A percentile compares a stretch with the other conserved stretches of the same genome.
These are phyloP conservation scores for Hemistola chrysoprasaria DNA, from an alignment of 2,888 invertebrate species.

Conservation along the genomic window DNA sequence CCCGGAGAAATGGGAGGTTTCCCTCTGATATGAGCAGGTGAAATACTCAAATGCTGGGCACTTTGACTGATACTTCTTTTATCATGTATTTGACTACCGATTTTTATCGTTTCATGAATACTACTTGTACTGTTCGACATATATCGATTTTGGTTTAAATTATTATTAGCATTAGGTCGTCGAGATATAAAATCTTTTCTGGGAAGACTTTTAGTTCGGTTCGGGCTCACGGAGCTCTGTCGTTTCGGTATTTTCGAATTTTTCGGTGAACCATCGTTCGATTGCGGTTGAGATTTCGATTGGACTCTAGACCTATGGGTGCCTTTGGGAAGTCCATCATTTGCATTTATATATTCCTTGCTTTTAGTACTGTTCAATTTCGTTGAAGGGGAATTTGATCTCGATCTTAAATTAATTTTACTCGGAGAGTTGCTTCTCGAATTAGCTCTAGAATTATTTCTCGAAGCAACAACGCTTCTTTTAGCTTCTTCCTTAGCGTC, in stretches of 20 bases:
- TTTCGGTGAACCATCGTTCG: conserved; percentile 72
- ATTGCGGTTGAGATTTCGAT: conserved; percentile 72
- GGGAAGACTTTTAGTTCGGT: conserved; percentile 38
- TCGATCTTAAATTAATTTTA: conserved; percentile 63
- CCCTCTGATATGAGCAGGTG: conserved; percentile 64
- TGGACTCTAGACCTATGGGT: conserved; percentile 55
- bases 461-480: conserved; percentile 50
- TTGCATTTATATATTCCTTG: conserved; percentile 52
- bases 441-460: conserved; percentile 41
- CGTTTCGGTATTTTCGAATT: conserved; percentile 76
- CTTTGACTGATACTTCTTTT: conserved; percentile 67
- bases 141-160: conserved; percentile 58
- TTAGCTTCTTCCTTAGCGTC: conserved; percentile 44
- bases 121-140: conserved; percentile 77
- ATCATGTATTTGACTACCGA: conserved; percentile 67
- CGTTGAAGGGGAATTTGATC: conserved; percentile 71
- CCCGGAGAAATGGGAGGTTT: conserved; percentile 77
- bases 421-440: conserved; percentile 68
- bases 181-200: conserved; percentile 43
- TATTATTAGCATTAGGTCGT: conserved; percentile 46
- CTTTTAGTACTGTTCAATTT: conserved; percentile 56
- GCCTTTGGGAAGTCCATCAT: conserved; percentile 49
- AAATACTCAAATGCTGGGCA: conserved; percentile 61
- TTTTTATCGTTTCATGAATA: conserved; percentile 69
- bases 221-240: conserved; percentile 71